These are phyloP conservation scores for Geophilus truncorum DNA, from an alignment of 2,888 invertebrate genomes.

Conservation along the genomic window DNA sequence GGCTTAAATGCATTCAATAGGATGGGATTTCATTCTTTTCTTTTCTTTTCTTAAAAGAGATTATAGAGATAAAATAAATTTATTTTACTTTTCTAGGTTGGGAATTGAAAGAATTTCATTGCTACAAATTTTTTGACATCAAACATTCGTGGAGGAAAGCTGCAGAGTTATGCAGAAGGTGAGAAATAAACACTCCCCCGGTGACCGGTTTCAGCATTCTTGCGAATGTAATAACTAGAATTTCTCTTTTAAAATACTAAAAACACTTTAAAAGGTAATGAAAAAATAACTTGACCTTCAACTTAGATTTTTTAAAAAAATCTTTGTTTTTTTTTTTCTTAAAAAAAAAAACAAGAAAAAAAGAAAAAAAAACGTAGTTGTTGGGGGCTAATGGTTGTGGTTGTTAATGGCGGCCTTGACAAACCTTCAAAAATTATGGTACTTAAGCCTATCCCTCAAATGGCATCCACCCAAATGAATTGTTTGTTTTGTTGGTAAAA, in stretches of 20 bases:
- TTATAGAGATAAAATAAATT: no score
- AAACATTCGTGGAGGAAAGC: constrained; percentile 94
- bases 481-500: neutral
- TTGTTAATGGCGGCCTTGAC: neutral
- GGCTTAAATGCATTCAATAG: neutral
- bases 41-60: constrained; percentile 44
- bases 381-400: neutral
- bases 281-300: neutral
- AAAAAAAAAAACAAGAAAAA: neutral
- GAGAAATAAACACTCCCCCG: constrained; percentile 45
- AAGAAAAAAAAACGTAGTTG: neutral
- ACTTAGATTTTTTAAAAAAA: no score
- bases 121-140: constrained; percentile 93
- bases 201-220: neutral
- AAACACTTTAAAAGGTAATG: neutral
- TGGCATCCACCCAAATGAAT: neutral
- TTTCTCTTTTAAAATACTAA: neutral
- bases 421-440: neutral
- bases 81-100: constrained; percentile 71
- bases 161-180: constrained; percentile 91
- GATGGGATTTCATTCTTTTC: constrained; percentile 25
- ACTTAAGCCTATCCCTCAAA: neutral
- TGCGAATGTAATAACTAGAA: neutral
- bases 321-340: no score
- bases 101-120: constrained; percentile 84